These are phyloP conservation scores for Diploptera punctata DNA, from an alignment of 2,888 invertebrate genomes.

Conservation along the genomic window DNA sequence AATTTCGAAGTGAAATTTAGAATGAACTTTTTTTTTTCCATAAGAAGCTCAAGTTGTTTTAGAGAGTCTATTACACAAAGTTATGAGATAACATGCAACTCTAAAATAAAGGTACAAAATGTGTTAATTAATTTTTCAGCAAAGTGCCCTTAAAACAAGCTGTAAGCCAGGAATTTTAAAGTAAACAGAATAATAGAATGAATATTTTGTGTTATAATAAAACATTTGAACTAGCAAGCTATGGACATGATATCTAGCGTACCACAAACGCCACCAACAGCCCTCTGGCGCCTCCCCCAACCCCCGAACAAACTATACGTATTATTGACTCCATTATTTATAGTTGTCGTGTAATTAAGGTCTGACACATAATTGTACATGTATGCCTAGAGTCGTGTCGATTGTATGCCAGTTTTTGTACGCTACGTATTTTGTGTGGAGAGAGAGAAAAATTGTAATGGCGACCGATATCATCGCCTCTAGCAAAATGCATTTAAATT, in stretches of 20 bases:
- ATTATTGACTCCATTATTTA: conserved; percentile 25
- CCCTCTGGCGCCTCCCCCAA: neutral
- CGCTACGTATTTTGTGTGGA: neutral
- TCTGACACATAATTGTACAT: conserved; percentile 9
- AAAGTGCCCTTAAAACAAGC: no score
- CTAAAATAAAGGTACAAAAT: no score
- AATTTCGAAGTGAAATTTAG: no score
- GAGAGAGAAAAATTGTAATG: neutral
- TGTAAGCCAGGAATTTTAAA: no score
- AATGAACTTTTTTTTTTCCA: no score
- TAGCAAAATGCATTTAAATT: neutral
- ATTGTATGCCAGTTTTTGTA: neutral
- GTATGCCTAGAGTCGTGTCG: neutral
- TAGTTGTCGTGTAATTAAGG: neutral
- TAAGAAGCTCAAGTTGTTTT: no score
- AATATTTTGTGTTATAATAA: no score
- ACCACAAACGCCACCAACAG: neutral
- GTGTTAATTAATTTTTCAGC: no score
- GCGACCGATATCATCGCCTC: neutral
- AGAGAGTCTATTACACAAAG: no score
- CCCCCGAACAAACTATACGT: neutral
- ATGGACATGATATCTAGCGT: neutral
- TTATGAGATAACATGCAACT: no score
- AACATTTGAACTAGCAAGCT: neutral
- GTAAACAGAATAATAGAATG: no score